Conservation (phyloP, 2,888 invertebrate genomes). For the Lasioglossum vierecki region DNA sequence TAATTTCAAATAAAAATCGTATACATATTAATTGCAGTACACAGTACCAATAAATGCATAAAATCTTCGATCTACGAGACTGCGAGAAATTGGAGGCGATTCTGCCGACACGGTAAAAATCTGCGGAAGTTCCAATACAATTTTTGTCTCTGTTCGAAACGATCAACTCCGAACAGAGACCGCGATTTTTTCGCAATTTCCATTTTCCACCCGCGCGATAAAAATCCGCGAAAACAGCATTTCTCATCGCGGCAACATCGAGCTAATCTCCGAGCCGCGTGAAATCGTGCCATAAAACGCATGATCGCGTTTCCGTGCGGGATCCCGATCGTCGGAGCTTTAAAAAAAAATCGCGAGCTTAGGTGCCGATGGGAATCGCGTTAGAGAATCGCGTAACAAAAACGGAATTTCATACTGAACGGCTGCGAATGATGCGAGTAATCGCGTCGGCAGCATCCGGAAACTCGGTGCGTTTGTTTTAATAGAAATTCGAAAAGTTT, state of each 20-base stretch:
- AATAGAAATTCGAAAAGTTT: constrained; percentile 5
- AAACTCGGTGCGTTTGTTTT: not conserved
- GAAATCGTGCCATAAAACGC: not conserved
- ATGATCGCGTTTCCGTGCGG: constrained; percentile 20
- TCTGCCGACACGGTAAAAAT: not conserved
- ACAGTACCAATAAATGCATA: not conserved
- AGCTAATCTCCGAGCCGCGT: not conserved
- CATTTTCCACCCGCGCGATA: not conserved
- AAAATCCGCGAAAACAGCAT: not conserved
- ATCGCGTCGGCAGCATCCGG: not conserved
- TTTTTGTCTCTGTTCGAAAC: not conserved
- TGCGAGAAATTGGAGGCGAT: not conserved
- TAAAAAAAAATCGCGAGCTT: not conserved
- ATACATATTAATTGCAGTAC: too few species aligned
- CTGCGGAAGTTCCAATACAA: not conserved
- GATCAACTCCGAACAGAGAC: too few species aligned
- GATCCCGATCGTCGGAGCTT: not conserved
- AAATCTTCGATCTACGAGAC: not conserved
- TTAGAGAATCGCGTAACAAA: not conserved
- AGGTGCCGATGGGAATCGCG: not conserved
- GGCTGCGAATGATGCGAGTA: not conserved
- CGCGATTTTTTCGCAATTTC: not conserved
- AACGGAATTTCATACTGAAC: not conserved
- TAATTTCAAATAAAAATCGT: not conserved
- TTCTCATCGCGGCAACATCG: not conserved